Evolutionary conservation across 1,140 invertebrate genomes (phyloP).

Genomic region (Eciton burchellii): DNA sequence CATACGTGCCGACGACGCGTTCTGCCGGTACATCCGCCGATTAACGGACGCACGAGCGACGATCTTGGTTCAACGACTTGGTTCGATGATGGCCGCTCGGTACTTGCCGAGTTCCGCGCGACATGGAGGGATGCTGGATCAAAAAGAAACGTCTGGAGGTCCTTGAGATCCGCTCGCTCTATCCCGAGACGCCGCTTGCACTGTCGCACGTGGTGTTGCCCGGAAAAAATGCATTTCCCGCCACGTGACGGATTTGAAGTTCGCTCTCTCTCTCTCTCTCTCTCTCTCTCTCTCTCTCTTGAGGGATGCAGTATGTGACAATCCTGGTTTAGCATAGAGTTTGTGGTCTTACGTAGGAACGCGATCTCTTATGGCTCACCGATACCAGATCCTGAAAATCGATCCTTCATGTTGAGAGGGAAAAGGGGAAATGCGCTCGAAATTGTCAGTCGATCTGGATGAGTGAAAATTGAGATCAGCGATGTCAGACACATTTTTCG

Average conservation of each 20-base stretch:
- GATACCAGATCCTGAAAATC: background rate
- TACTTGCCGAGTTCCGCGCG: conserved; percentile 8
- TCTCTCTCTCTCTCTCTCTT: too few species aligned
- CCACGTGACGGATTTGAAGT: background rate
- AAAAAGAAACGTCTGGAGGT: background rate
- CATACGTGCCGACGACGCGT: conserved; percentile 48
- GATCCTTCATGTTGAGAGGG: background rate
- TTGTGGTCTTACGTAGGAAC: background rate
- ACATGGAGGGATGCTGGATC: too few species aligned
- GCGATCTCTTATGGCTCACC: too few species aligned
- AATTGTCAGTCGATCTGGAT: conserved; percentile 36
- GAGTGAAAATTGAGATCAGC: conserved; percentile 48
- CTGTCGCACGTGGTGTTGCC: background rate
- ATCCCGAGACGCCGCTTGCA: background rate
- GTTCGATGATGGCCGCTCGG: conserved; percentile 27
- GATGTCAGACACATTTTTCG: conserved; percentile 41
- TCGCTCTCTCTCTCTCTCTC: background rate
- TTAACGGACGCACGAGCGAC: conserved; percentile 44
- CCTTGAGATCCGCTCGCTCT: conserved; percentile 17
- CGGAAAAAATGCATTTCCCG: background rate
- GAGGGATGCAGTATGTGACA: background rate
- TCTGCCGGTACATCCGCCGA: conserved; percentile 57
- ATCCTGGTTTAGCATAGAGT: background rate
- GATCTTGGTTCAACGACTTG: conserved; percentile 50
- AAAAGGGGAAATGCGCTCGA: background rate